Conservation (phyloP, 2,113 vertebrate species). For the Poecilia latipinna region DNA sequence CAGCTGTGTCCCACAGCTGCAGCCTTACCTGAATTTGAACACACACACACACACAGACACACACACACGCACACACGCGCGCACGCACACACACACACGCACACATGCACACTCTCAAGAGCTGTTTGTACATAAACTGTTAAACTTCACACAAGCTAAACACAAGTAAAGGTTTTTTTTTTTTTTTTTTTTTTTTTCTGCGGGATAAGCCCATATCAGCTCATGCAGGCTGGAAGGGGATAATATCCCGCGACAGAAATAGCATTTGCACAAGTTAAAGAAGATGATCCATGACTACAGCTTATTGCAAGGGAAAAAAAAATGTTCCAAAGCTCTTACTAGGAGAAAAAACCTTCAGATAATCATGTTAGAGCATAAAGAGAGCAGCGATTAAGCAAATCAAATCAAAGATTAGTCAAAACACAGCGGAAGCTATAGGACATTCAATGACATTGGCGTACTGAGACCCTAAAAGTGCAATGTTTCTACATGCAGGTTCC, state of each 20-base stretch:
- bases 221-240: constrained; percentile 41
- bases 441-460: constrained; percentile 18
- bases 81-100: too few relatives aligned
- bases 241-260: constrained; percentile 49
- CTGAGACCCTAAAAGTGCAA: constrained; percentile 13
- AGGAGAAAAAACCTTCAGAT: constrained; percentile 59
- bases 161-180: constrained; percentile 3
- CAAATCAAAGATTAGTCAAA: constrained; percentile 69
- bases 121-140: constrained; percentile 15
- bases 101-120: not conserved
- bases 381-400: constrained; percentile 56
- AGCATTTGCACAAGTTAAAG: constrained; percentile 55
- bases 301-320: constrained; percentile 41
- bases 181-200: not conserved
- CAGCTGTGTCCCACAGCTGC: constrained; percentile 79
- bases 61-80: not conserved
- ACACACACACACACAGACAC: constrained; percentile 37
- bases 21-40: constrained; percentile 64
- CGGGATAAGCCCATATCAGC: constrained; percentile 53
- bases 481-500: not conserved
- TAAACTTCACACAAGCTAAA: constrained; percentile 10
- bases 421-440: constrained; percentile 34
- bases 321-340: constrained; percentile 34
- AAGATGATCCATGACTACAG: constrained; percentile 47
- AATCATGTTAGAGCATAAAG: constrained; percentile 64